Base-by-base conservation (phyloP, 2,113 vertebrate genomes). In the Cyanoderma ruficeps region DNA sequence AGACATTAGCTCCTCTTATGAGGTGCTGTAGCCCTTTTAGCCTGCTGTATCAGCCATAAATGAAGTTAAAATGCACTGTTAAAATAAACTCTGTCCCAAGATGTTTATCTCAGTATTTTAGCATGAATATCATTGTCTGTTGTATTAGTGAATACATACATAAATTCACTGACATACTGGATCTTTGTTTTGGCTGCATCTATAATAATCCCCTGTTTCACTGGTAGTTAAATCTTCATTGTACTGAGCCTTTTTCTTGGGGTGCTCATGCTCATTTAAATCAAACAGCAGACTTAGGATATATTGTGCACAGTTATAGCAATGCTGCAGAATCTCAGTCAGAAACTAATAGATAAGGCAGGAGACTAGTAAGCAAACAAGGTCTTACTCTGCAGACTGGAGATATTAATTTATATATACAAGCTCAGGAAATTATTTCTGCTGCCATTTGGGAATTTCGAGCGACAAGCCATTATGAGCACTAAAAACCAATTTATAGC, bases 351-450 rank as follows among this genome's bases (percentile, higher is more conserved):
- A 52, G 28, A 5, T 86, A 65, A 94, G 89, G 71, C 89, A 93
- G 68, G 92, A 84, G 63, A 50, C 76, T 87, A 67, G 72, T 90
- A 68, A 67, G 68, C 53, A 53, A 39, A 70, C 67, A 60, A 93
- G 84, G 88, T 76, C 61, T 64, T 89, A 79, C 61, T 53, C 25
- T 87, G 94, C 92, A 92, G 86, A 87, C 77, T 88, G 17, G 81
- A 65, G 37, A 71, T 94, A 87, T 46, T 96, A 95, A 96, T 96
- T 97, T 96, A 68, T 90, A 69, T 87, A 44, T 72, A 90, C 47
- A 87, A 93, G 72, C 80, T 86, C 75, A 65, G 95, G 61, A 97
- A 96, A 90, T 97, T 25, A 94, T 96, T 94, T 96, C 82, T 95
- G 83, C 83, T 94, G 85, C 85, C 85, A 70, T 89, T 83, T 82